These are phyloP conservation scores for Scotopteryx bipunctaria DNA, from an alignment of 2,888 invertebrate species.

Conservation along the genomic window DNA sequence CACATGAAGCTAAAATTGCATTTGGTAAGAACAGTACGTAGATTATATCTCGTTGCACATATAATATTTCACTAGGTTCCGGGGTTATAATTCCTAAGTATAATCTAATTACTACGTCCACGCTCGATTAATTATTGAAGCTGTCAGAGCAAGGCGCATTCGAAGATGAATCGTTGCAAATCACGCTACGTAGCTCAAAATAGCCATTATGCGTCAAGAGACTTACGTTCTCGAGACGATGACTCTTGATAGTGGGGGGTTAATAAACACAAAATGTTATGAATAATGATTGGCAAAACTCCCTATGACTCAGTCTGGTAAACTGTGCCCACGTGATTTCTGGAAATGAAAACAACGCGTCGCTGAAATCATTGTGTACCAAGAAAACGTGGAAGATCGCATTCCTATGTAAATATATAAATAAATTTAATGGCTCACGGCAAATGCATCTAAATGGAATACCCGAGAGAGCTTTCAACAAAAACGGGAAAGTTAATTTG, in stretches of 20 bases:
- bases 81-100: conserved; percentile 32
- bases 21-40: conserved; percentile 5
- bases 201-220: conserved; percentile 70
- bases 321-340: conserved; percentile 47
- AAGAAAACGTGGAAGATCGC: conserved; percentile 33
- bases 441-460: conserved; percentile 10
- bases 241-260: conserved; percentile 58
- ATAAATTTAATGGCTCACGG: conserved; percentile 6
- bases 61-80: conserved; percentile 24
- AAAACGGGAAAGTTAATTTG: conserved; percentile 10
- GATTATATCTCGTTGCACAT: conserved; percentile 25
- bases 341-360: conserved; percentile 40
- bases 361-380: conserved; percentile 45
- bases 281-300: conserved; percentile 73
- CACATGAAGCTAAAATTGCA: conserved; percentile 21
- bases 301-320: conserved; percentile 56
- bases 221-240: conserved; percentile 58
- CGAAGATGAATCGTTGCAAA: conserved; percentile 46
- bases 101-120: conserved; percentile 31
- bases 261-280: conserved; percentile 63
- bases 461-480: conserved; percentile 4
- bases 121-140: conserved; percentile 39
- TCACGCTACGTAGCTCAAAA: conserved; percentile 56
- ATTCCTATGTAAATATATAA: conserved; percentile 8
- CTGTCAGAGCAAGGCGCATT: conserved; percentile 43